These are phyloP conservation scores for Ormyrus thymus DNA, from an alignment of 2,888 invertebrate genomes.

Conservation along the genomic window DNA sequence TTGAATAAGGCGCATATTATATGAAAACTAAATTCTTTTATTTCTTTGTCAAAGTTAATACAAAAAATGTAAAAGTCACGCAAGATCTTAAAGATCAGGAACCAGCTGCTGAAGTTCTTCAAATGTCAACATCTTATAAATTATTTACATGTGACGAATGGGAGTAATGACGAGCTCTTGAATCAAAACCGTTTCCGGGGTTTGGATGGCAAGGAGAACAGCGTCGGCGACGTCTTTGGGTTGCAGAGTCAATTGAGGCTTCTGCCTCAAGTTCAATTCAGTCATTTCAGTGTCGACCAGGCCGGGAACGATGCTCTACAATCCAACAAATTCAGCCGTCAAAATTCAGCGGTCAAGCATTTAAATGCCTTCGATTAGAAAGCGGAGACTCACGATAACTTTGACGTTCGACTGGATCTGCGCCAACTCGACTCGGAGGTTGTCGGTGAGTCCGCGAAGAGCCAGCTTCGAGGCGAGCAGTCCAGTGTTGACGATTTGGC, in stretches of 20 bases:
- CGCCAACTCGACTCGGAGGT: slow-evolving; percentile 73
- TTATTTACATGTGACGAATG: slow-evolving; percentile 52
- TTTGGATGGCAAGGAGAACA: slow-evolving; percentile 70
- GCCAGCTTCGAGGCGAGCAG: slow-evolving; percentile 75
- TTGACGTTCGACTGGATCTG: slow-evolving; percentile 68
- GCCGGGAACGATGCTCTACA: slow-evolving; percentile 81
- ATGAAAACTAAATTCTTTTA: slow-evolving; percentile 13
- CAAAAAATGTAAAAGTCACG: background rate
- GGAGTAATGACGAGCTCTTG: slow-evolving; percentile 61
- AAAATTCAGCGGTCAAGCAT: no score
- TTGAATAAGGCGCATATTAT: no score
- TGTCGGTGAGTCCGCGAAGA: slow-evolving; percentile 74
- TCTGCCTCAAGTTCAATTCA: slow-evolving; percentile 61
- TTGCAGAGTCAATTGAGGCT: slow-evolving; percentile 65
- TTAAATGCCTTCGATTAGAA: background rate
- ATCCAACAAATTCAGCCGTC: slow-evolving; percentile 28
- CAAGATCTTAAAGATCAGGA: no score
- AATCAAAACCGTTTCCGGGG: slow-evolving; percentile 64
- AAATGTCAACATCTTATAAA: no score
- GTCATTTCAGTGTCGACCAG: slow-evolving; percentile 78
- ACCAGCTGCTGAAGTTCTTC: no score
- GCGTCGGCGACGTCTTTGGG: slow-evolving; percentile 73
- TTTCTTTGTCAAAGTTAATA: slow-evolving; percentile 1
- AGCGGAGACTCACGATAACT: slow-evolving; percentile 63
- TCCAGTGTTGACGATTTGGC: slow-evolving; percentile 60